phyloP scores from a whole-genome alignment of 2,888 invertebrate species.

The Xestia ashworthii region DNA sequence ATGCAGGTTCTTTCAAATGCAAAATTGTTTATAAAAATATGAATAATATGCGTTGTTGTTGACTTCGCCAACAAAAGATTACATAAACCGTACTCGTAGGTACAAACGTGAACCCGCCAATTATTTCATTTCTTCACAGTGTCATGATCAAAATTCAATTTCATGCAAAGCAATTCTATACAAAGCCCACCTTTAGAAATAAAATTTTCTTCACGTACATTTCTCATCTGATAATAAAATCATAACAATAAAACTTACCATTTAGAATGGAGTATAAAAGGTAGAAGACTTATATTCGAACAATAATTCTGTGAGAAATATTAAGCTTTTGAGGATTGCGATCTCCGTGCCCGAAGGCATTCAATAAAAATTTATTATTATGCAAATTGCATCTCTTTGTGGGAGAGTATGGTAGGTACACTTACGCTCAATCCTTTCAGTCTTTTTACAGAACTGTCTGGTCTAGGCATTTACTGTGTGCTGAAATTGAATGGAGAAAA shows the following conservation, averaged over 20 bases:
- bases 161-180: conserved; percentile 48
- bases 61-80: too few relatives aligned
- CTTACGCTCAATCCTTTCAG: conserved; percentile 79
- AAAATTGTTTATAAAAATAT: too few relatives aligned
- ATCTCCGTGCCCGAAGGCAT: conserved; percentile 74
- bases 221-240: conserved; percentile 62
- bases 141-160: conserved; percentile 54
- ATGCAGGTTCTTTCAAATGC: too few relatives aligned
- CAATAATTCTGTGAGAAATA: conserved; percentile 59
- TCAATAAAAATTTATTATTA: conserved; percentile 87
- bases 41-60: too few relatives aligned
- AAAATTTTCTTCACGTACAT: conserved; percentile 56
- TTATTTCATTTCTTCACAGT: conserved; percentile 22
- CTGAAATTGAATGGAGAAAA: conserved; percentile 49
- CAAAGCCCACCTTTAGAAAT: conserved; percentile 29
- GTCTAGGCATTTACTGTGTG: conserved; percentile 59
- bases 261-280: conserved; percentile 56
- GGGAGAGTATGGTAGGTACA: conserved; percentile 75
- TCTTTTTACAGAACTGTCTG: conserved; percentile 63
- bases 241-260: conserved; percentile 62
- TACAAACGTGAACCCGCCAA: neutral
- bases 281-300: conserved; percentile 31
- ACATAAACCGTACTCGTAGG: neutral
- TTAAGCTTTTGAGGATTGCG: conserved; percentile 73
- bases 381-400: conserved; percentile 87